These are phyloP conservation scores for Archocentrus centrarchus DNA, from an alignment of 2,113 vertebrate species.

Conservation along the genomic window DNA sequence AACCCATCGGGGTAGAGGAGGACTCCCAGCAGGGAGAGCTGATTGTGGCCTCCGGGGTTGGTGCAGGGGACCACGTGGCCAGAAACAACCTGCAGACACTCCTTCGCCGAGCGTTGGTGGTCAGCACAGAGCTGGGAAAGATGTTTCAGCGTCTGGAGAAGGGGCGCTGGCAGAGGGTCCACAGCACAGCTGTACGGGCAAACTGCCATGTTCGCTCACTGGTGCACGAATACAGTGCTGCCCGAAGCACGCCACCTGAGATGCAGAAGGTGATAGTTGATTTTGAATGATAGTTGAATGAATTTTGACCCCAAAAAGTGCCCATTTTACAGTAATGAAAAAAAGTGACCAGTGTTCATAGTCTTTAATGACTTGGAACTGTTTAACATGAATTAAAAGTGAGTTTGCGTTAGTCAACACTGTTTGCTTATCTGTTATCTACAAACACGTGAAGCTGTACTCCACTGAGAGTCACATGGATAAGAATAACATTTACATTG, in stretches of 20 bases:
- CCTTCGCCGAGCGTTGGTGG: slow-evolving; percentile 91
- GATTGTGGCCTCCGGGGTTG: slow-evolving; percentile 80
- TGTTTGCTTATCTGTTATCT: background rate
- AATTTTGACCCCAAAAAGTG: background rate
- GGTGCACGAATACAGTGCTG: slow-evolving; percentile 87
- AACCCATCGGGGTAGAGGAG: slow-evolving; percentile 92
- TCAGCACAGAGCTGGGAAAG: slow-evolving; percentile 93
- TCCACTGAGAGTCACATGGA: background rate
- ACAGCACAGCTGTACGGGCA: slow-evolving; percentile 90
- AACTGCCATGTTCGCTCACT: slow-evolving; percentile 93
- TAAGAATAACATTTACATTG: background rate
- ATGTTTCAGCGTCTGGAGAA: slow-evolving; percentile 94
- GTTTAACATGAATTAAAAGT: background rate
- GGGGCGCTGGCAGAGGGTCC: slow-evolving; percentile 91
- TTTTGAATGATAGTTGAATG: background rate
- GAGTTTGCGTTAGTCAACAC: background rate
- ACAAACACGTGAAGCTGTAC: background rate
- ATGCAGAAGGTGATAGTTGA: slow-evolving; percentile 86
- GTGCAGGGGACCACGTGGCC: slow-evolving; percentile 71
- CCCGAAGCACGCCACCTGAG: slow-evolving; percentile 82
- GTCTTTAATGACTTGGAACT: background rate
- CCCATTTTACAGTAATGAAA: background rate
- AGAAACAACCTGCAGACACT: slow-evolving; percentile 90
- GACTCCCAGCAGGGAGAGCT: slow-evolving; percentile 87
- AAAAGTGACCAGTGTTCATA: background rate